Base-by-base conservation (phyloP, 2,797 vertebrate genomes). In the Cossypha heuglini region DNA sequence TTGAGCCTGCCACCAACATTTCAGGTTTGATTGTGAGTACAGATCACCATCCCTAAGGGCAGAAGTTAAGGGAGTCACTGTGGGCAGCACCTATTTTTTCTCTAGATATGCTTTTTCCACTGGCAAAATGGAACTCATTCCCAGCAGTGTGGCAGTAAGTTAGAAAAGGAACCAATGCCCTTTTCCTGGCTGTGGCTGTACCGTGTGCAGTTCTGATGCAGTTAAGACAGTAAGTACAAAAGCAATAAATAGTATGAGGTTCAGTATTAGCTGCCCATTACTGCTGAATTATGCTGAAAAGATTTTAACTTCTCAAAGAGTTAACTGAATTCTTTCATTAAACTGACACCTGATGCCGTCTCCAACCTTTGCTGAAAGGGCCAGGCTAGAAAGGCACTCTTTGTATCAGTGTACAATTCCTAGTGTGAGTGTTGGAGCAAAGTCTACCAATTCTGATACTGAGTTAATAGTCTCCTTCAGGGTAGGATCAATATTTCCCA, bases 321-420 rank as follows among this genome's bases (percentile, higher is more conserved):
- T 52, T 68, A 67, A 89, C 1, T 57, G 69, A 91, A 80, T 86
- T 91, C 66, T 76, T 73, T 66, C 81, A 55, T 82, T 85, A 61
- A 89, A 81, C 57, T 83, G 92, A 92, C 55, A 78, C 85, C 85
- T 69, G 43, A 54, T 51, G 76, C 74, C 62, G 3, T 21, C 55
- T 76, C 90, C 55, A 89, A 29, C 84, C 88, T 86, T 82, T 35
- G 20, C 33, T 88, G 73, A 55, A 85, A 91, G 38, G 61, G 81
- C 86, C 24, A 86, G 92, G 52, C 82, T 93, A 89, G 92, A 95
- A 96, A 92, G 94, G 93, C 93, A 96, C 96, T 83, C 86, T 84
- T 54, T 46, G 18, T 45, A 80, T 49, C 81, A 86, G 76, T 3
- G 2, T 26, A 16, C 48, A 35, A n/a, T 29, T 88, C 69, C 45